Evolutionary conservation across 1,140 invertebrate genomes (phyloP), one percentile per base, ranked within the genome.

Genomic region (Ceratoteleas bidentatus): DNA sequence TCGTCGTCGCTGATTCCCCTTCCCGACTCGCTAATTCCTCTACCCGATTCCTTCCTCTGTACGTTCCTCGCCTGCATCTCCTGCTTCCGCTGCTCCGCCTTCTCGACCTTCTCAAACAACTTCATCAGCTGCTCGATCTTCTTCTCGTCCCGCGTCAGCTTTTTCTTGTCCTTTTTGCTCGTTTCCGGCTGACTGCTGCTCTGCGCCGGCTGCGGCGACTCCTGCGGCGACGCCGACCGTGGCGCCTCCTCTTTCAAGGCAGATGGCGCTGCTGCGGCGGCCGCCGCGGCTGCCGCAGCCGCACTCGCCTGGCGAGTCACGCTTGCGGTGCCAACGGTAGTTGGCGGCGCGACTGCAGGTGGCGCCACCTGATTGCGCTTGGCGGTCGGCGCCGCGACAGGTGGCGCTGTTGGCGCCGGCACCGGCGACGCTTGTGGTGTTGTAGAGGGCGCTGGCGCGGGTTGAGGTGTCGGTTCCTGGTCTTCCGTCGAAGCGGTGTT

Each of bases 51-150:
- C 43, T 92, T 92, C 4, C 93, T 84, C 62, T 92, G 90, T 0
- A 91, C 91, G 91, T 95, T 92, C 58, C 93, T 88, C 3, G 92
- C 92, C 62, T 92, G 91, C 34, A 94, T 93, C 82, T 96, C 95
- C 85, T 96, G 95, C 84, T 95, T 96, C n/a, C 95, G 90, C 58
- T 95, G 94, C 85, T 96, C 93, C 11, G 94, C 94, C 81, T 96
- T 96, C 83, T 97, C 96, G 92, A 97, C 93, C 34, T 95, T 92
- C 82, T 96, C 96, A 89, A 99, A 97, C 0, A 97, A 96, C 87
- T 97, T 97, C 94, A 99, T 95, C 78, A 98, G 97, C 0, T 97
- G 97, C 86, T 98, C 96, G 93, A 99, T 95, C 92, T 99, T 99
- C n/a, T 97, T 93, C 86, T 99, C 98, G 90, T 99, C 98, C 3